Evolutionary conservation across 2,797 vertebrate species (phyloP).

Genomic region (Chelon labrosus): DNA sequence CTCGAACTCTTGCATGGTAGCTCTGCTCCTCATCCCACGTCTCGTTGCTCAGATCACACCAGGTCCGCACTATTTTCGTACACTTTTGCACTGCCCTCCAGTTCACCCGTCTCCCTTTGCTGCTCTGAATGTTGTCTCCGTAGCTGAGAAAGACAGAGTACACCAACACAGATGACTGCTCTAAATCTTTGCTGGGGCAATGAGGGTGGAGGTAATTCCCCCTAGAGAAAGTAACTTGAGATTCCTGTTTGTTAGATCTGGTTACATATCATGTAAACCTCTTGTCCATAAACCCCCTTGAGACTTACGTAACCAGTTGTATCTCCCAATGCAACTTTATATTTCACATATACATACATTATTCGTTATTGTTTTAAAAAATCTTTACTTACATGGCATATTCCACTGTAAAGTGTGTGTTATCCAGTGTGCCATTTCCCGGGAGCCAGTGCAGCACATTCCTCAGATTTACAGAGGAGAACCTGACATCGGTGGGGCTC

Average conservation of each 20-base stretch:
- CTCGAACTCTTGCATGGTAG: constrained; percentile 78
- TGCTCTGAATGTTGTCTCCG: constrained; percentile 59
- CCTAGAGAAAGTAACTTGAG: constrained; percentile 18
- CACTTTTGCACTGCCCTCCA: constrained; percentile 78
- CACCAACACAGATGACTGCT: neutral
- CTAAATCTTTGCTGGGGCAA: neutral
- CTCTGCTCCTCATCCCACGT: constrained; percentile 64
- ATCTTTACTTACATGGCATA: constrained; percentile 80
- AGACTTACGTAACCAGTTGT: neutral
- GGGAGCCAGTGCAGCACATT: constrained; percentile 80
- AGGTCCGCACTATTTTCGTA: constrained; percentile 31
- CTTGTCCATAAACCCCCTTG: neutral
- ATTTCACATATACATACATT: neutral
- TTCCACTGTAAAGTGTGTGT: constrained; percentile 74
- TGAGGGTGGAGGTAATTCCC: neutral
- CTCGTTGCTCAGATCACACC: constrained; percentile 82
- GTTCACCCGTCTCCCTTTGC: constrained; percentile 19
- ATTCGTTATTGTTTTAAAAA: neutral
- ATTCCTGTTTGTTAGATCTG: constrained; percentile 5
- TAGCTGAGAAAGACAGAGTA: constrained; percentile 72
- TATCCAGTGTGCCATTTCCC: constrained; percentile 35
- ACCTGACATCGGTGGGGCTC: constrained; percentile 69
- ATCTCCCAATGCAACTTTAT: neutral
- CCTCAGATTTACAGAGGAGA: constrained; percentile 79
- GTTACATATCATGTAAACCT: constrained; percentile 1